Percentiles rank a stretch among this genome's conserved stretches.
Conservation (phyloP, 2,888 invertebrate genomes). For the Tetragonula carbonaria region DNA sequence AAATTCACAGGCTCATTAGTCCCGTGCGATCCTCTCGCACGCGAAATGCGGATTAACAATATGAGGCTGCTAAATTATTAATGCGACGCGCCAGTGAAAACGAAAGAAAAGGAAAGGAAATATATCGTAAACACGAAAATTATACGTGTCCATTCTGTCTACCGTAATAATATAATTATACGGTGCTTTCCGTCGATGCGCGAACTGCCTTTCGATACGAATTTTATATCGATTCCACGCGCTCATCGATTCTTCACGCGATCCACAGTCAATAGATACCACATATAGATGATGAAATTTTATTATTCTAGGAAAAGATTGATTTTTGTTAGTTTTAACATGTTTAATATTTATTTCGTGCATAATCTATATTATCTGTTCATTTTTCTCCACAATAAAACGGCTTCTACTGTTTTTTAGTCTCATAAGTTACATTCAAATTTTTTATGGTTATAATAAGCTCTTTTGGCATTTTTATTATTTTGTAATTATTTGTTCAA, state of each 20-base stretch:
- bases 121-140: slow-evolving; percentile 42
- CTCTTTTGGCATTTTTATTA: too few relatives aligned
- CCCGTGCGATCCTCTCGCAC: slow-evolving; percentile 36
- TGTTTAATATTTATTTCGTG: too few relatives aligned
- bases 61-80: slow-evolving; percentile 49
- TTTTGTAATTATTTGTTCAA: too few relatives aligned
- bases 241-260: slow-evolving; percentile 25
- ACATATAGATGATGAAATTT: too few relatives aligned
- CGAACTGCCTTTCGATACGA: slow-evolving; percentile 13
- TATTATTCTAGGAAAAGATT: too few relatives aligned
- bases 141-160: slow-evolving; percentile 22
- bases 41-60: slow-evolving; percentile 43
- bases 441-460: too few relatives aligned
- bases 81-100: slow-evolving; percentile 43
- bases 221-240: slow-evolving; percentile 42
- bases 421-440: too few relatives aligned
- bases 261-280: neutral
- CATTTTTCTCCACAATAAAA: too few relatives aligned
- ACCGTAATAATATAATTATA: slow-evolving; percentile 58
- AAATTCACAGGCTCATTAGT: slow-evolving; percentile 51
- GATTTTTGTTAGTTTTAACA: too few relatives aligned
- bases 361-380: too few relatives aligned
- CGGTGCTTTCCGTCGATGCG: slow-evolving; percentile 31
- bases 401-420: too few relatives aligned
- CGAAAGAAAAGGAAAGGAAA: neutral